Conservation (phyloP, 2,888 invertebrate species). For the Trichopria drosophilae region DNA sequence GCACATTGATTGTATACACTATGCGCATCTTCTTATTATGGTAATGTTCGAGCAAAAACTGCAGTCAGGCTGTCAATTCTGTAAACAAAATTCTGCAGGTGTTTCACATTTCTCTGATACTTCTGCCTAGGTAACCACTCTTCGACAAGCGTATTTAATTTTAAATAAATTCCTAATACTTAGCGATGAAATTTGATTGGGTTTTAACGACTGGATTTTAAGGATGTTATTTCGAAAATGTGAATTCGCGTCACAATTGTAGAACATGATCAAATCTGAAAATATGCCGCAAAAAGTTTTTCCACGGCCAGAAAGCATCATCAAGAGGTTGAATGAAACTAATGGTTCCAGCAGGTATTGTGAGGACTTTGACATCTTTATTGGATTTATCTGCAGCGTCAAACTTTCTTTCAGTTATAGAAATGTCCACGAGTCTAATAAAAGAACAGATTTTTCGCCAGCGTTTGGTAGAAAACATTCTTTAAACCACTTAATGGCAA, state of each 20-base stretch:
- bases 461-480: not conserved
- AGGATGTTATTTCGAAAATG: no score
- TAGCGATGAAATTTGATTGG: no score
- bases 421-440: not conserved
- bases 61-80: not conserved
- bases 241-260: no score
- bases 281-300: constrained; percentile 2
- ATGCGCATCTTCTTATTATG: not conserved
- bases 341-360: constrained; percentile 5
- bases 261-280: not conserved
- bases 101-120: no score
- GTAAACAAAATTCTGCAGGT: constrained; percentile 5
- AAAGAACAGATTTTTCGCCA: not conserved
- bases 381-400: not conserved
- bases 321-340: constrained; percentile 6
- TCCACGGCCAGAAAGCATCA: constrained; percentile 1
- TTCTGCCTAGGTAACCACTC: not conserved
- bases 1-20: constrained; percentile 1
- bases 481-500: no score
- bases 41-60: not conserved
- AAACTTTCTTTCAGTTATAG: not conserved
- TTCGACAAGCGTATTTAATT: constrained; percentile 1
- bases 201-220: no score
- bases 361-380: not conserved
- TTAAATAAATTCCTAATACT: no score